Evolutionary conservation across 2,113 vertebrate species (phyloP), one percentile per base, ranked within the genome.

Genomic region (Labrus mixtus): DNA sequence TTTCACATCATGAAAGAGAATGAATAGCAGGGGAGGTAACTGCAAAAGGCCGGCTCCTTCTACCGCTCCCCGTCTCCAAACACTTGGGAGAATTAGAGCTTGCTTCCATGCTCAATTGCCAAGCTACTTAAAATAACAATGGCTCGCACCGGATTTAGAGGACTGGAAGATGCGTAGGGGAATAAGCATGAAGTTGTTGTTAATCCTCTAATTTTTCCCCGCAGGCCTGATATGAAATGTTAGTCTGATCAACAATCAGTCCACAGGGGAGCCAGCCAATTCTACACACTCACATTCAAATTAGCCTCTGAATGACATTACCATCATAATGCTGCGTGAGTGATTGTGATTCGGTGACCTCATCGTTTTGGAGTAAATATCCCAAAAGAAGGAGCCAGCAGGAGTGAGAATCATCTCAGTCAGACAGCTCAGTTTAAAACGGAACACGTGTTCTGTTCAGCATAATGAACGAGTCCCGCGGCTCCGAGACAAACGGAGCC

Each of bases 121-220:
- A 76, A 90, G 87, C 90, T 88, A 87, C 92, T 91, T 92, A 91
- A 86, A 86, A 93, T 73, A 89, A 91, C 90, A 89, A 73, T 92
- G 67, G 79, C 83, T 91, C 93, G 73, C 81, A 81, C 72, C 81
- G 90, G 90, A 94, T 92, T 91, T 93, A 78, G 69, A 77, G 89
- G 87, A 86, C 86, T 83, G 79, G 69, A 72, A 91, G 89, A 91
- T 78, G 82, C 68, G 59, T 57, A 58, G 85, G 89, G 89, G 88
- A 87, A 81, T 78, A 87, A 87, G 87, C 88, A 85, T 86, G 85
- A 94, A 92, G 89, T 92, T 89, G 90, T 88, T 88, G 88, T 85
- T 95, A 93, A 95, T 95, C 90, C 90, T 93, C 91, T 79, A 83
- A 90, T 90, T 91, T 91, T 90, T 91, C 93, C 87, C 82, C 78